phyloP scores from a whole-genome alignment of 2,113 vertebrate genomes.

The Gopherus evgoodei region DNA sequence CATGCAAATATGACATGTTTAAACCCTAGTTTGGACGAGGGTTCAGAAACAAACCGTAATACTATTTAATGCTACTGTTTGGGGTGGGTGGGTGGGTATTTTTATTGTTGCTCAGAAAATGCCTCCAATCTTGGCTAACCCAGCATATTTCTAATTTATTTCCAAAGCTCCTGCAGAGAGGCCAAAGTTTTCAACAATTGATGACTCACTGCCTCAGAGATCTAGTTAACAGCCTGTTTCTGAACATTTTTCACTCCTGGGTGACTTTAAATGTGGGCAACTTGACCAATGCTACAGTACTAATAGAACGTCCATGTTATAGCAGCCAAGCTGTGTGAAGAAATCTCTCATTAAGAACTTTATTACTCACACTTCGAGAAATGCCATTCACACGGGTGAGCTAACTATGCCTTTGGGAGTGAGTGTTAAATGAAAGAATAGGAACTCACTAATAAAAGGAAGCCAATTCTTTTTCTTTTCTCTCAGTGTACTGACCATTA shows the following conservation, averaged over 20 bases:
- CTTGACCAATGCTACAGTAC: neutral
- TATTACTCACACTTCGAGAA: slow-evolving; percentile 38
- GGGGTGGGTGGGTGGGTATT: neutral
- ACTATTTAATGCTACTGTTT: neutral
- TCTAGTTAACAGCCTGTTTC: neutral
- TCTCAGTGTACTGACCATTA: neutral
- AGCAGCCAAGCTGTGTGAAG: slow-evolving; percentile 10
- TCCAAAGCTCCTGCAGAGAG: neutral
- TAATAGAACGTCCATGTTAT: neutral
- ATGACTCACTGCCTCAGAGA: slow-evolving; percentile 1
- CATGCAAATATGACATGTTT: neutral
- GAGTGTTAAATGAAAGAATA: slow-evolving; percentile 7
- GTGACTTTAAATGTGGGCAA: neutral
- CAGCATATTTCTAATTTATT: neutral
- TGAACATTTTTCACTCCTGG: neutral
- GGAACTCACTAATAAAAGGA: neutral
- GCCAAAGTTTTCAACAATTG: neutral
- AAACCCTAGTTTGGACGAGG: neutral
- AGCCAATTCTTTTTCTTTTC: neutral
- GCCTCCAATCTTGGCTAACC: neutral
- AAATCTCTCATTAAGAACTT: neutral
- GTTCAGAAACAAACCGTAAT: neutral
- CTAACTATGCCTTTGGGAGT: neutral
- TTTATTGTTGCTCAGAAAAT: neutral
- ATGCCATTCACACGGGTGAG: neutral